Evolutionary conservation across 2,113 vertebrate species (phyloP).

Genomic region (Reinhardtius hippoglossoides): DNA sequence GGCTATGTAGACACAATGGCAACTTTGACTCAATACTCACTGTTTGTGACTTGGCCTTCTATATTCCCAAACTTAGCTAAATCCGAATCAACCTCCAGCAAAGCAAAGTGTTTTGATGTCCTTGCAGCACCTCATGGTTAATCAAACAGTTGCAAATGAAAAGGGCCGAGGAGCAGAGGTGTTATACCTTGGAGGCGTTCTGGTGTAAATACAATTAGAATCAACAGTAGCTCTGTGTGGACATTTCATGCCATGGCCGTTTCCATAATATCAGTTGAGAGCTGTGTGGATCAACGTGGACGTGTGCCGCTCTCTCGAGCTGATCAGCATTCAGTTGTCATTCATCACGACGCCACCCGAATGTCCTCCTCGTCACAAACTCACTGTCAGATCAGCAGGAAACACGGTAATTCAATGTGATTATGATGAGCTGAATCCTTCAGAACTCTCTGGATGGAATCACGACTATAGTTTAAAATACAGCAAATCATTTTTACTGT

Average conservation of each 20-base stretch:
- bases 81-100: background rate
- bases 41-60: background rate
- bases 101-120: background rate
- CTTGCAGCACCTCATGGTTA: too few relatives aligned
- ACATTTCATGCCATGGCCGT: slow-evolving; percentile 24
- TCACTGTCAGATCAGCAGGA: slow-evolving; percentile 17
- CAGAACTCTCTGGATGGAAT: background rate
- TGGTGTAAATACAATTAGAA: slow-evolving; percentile 9
- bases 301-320: background rate
- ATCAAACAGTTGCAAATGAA: background rate
- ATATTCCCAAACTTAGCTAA: background rate
- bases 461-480: background rate
- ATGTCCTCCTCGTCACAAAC: slow-evolving; percentile 14
- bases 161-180: background rate
- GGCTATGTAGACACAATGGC: background rate
- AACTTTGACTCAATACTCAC: background rate
- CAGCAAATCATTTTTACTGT: too few relatives aligned
- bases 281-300: background rate
- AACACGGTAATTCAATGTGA: slow-evolving; percentile 18
- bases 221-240: slow-evolving; percentile 4
- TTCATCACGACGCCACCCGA: slow-evolving; percentile 15
- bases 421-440: background rate
- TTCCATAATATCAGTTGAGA: slow-evolving; percentile 5
- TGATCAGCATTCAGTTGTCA: slow-evolving; percentile 29
- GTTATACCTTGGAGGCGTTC: background rate